Evolutionary conservation across 2,888 invertebrate species (phyloP), one percentile per base, ranked within the genome.

Genomic region (Parasteatoda lunata): DNA sequence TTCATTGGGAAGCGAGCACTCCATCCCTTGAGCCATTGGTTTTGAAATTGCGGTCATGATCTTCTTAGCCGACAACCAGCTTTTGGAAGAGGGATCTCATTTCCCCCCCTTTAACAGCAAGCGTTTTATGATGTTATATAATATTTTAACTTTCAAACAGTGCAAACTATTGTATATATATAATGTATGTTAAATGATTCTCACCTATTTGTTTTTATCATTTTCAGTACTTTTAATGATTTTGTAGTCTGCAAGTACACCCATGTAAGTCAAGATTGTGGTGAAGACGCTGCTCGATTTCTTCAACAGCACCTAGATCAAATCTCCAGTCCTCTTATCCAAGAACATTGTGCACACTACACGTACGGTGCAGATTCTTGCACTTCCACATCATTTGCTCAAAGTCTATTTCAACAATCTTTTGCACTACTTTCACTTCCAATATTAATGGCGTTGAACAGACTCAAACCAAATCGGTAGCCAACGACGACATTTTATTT

Each of bases 301-400:
- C 84, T 88, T 11, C 80, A 88, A n/a, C 79, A 88, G 15, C 89
- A 89, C 64, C 65, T 89, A 47, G 89, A 88, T 30, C 78, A 84
- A 8, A 89, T 89, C 51, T 89, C 89, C 13, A 88, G 86, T 70
- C 88, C 89, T 4, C 76, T 89, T 0, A 82, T 89, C n/a, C 88
- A 89, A 68, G 88, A 89, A 48, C 89, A 89, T 59, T 89, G 89
- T 54, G 84, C 87, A n/a, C 88, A 89, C 30, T 89, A 89, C 65
- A 89, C 83, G 9, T 88, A 85, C 47, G 89, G 87, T 45, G 54
- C 78, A 6, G 83, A 88, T n/a, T 82, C 88, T n/a, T 89, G 89
- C 49, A 30, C 30, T 30, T 13, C 64, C 8, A 45, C 45, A 13
- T 86, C 85, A 7, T 5, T 15, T 13, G 11, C 49, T 8, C 11